Base-by-base conservation (phyloP, 2,113 vertebrate genomes). In the Scolopax mira region DNA sequence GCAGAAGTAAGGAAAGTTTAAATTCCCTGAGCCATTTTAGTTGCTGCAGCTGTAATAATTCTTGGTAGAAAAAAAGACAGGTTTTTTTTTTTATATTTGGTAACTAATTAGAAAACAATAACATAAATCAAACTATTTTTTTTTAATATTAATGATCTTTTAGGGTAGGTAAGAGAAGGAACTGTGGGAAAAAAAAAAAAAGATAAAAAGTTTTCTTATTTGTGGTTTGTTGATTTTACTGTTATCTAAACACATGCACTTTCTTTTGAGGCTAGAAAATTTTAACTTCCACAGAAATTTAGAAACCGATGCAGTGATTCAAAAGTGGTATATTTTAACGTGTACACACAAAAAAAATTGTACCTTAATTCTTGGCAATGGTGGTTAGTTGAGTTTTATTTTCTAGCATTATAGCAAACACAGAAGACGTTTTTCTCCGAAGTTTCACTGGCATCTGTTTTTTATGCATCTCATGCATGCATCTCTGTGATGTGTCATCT, bases 201-300 rank as follows among this genome's bases (percentile, higher is more conserved):
- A 58, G 21, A 48, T 48, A 12, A 11, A 48, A 48, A 48, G 48
- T 73, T 39, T 87, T 71, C 41, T 74, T 22, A 85, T 31, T 93
- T 71, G 18, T 52, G 44, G 8, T 92, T 82, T 74, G 73, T 88
- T 88, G 74, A 92, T 91, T 94, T 92, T 79, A 66, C n/a, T 87
- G 92, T 51, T 72, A 23, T 60, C 57, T 86, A 61, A 86, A 73
- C 7, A 60, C 3, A 22, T 6, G 10, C 39, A 41, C 22, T 87
- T 82, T 77, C 49, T 77, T 70, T 51, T 44, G 24, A 73, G 64
- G 41, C 13, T 33, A 78, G 57, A 65, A 87, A 93, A 79, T 55
- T n/a, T 78, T 81, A 89, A 66, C 8, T 88, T 88, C 35, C 22
- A 79, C 22, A 46, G 44, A 74, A 83, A 55, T 42, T 70, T 54